phyloP scores from a whole-genome alignment of 23 tunicate species.

The Pegea sp. region DNA sequence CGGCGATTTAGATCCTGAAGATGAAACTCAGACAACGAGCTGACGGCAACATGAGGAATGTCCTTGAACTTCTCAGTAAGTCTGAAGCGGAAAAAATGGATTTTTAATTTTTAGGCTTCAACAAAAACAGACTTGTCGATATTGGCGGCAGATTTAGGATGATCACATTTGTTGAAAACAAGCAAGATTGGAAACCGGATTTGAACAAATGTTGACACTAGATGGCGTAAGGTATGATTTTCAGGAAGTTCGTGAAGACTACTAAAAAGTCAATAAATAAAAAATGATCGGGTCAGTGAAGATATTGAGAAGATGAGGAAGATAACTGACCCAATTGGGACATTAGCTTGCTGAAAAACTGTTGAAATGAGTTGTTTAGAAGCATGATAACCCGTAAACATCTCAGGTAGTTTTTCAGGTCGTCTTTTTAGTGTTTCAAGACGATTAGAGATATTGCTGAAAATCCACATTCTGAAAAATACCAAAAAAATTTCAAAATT shows the following conservation, averaged over 20 bases:
- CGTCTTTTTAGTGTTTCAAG: slow-evolving; percentile 3
- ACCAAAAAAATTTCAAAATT: too few relatives aligned
- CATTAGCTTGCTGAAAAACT: slow-evolving; percentile 2
- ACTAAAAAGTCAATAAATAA: too few relatives aligned
- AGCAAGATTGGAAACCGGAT: slow-evolving; percentile 9
- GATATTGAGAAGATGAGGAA: too few relatives aligned
- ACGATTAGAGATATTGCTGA: not conserved
- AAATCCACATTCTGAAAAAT: slow-evolving; percentile 11
- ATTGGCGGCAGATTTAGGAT: not conserved
- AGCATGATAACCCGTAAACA: slow-evolving; percentile 17
- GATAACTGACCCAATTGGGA: slow-evolving; percentile 2
- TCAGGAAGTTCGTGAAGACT: too few relatives aligned
- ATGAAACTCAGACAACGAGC: not conserved
- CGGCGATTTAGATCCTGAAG: not conserved
- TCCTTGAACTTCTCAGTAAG: not conserved
- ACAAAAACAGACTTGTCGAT: not conserved
- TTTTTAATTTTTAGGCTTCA: not conserved
- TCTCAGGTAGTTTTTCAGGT: slow-evolving; percentile 1
- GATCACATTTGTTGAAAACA: slow-evolving; percentile 15
- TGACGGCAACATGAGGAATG: slow-evolving; percentile 4
- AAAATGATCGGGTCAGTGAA: too few relatives aligned
- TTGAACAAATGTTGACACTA: slow-evolving; percentile 7
- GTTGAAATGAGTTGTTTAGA: slow-evolving; percentile 1
- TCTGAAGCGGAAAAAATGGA: not conserved
- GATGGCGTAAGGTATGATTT: not conserved